Evolutionary conservation across 1,140 invertebrate species (phyloP).

Genomic region (Cyrtorhinus lividipennis): DNA sequence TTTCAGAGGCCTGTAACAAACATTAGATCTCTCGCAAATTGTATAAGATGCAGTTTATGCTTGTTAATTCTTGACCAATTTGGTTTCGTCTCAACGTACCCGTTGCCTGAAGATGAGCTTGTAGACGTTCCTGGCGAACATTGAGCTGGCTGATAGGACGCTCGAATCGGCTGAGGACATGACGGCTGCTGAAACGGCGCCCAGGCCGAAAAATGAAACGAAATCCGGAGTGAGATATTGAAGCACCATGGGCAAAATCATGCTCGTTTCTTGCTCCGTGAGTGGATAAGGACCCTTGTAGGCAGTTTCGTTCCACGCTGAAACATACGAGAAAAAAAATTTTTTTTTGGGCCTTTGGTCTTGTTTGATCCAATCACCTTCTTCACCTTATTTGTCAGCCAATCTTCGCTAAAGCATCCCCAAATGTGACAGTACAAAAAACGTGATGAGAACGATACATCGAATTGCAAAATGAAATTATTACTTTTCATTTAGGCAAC

Average conservation of each 20-base stretch:
- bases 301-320: constrained; percentile 85
- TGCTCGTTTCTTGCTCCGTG: constrained; percentile 62
- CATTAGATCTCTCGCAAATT: too few species aligned
- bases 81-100: too few species aligned
- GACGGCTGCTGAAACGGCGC: constrained; percentile 94
- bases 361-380: too few species aligned
- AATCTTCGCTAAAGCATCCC: too few species aligned
- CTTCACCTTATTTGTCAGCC: too few species aligned
- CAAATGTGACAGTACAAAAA: too few species aligned
- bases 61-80: too few species aligned
- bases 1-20: constrained; percentile 61
- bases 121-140: constrained; percentile 97
- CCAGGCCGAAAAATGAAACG: constrained; percentile 91
- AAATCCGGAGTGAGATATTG: constrained; percentile 88
- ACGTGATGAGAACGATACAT: too few species aligned
- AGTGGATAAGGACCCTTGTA: constrained; percentile 60
- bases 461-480: too few species aligned
- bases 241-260: constrained; percentile 92
- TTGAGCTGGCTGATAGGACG: constrained; percentile 88
- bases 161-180: constrained; percentile 98
- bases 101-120: constrained; percentile 88
- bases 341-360: background rate
- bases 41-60: too few species aligned
- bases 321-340: background rate
- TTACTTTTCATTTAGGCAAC: too few species aligned